Evolutionary conservation across 2,888 invertebrate species (phyloP), one percentile per base, ranked within the genome.

Genomic region (Cremastinae sp.): DNA sequence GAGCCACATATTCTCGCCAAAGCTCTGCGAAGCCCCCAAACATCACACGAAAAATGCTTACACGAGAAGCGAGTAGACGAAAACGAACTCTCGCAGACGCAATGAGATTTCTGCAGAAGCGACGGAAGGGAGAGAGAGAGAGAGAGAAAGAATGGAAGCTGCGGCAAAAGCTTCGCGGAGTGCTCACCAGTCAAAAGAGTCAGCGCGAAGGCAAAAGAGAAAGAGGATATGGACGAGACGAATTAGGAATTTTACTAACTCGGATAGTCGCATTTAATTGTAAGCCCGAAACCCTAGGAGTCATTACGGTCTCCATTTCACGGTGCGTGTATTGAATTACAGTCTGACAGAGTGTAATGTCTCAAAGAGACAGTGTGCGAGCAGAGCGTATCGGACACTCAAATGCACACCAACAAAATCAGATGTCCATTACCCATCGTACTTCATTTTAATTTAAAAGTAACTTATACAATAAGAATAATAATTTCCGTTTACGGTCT

Each of bases 191-290:
- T 14, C 56, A 41, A 20, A 20, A 55, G 18, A 55, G 12, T 18
- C 49, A 49, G 39, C 28, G 35, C 37, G 37, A 49, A 39, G 35
- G 56, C 58, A 51, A 70, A 61, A 78, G 49, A 55, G 56, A 47
- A 47, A 56, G 51, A 51, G 55, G 65, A 78, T 73, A 76, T 73
- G 73, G 73, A 69, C 77, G 70, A 61, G 81, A 80, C 88, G 89
- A 89, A 89, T 89, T 88, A 86, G 88, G 86, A 89, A 89, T 89
- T 89, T 89, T 86, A 87, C 89, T 86, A 88, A 88, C 88, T 89
- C 87, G 87, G 86, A 85, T 88, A 88, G 88, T 88, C 88, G 87
- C 84, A 87, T 88, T 88, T 88, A 89, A 90, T 89, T 89, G 89
- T 89, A 89, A 90, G 89, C 89, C 88, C 82, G 89, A 90, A 90